Evolutionary conservation across 2,113 vertebrate species (phyloP), one percentile per base, ranked within the genome.

Genomic region (Polypterus bichir): DNA sequence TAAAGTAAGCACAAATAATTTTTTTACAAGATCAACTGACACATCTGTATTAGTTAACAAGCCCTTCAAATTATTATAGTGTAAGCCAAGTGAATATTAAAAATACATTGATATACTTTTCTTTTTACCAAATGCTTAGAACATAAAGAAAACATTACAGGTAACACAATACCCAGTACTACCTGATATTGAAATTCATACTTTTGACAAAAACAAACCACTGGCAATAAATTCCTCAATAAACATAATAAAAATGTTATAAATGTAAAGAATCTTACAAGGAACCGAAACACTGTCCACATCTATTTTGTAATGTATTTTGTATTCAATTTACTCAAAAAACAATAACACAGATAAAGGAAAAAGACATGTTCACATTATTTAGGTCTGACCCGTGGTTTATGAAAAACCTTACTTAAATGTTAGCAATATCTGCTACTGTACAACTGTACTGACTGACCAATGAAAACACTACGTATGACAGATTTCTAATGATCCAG

Each of bases 301-400:
- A 27, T 27, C 27, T 27, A 27, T 27, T 27, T 27, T 27, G 27
- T 27, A 27, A 27, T 27, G 27, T 27, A 27, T 27, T 27, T 27
- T 27, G 27, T 27, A 27, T 27, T 27, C 27, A 27, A 27, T 27
- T 27, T 27, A 27, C 27, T 27, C 27, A 27, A 27, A 27, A 27
- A 27, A 27, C 27, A 27, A 55, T 55, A 11, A 59, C 49, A 10
- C 27, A 49, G 8, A 60, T 7, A 10, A 47, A 61, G 64, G 63
- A 27, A 69, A 72, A 67, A 75, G 68, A 76, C 76, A 68, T 73
- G 80, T 92, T 92, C 90, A 91, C 89, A 92, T 90, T 92, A 81
- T 86, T 83, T 81, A 86, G 86, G 88, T 88, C 86, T 89, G 82
- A 88, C 85, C 83, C 82, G 80, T 83, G 83, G 77, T 73, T 58